A percentile compares a stretch with the other conserved stretches of the same genome.
Conservation (phyloP, 2,888 invertebrate genomes). For the Xanthorhoe spadicearia region DNA sequence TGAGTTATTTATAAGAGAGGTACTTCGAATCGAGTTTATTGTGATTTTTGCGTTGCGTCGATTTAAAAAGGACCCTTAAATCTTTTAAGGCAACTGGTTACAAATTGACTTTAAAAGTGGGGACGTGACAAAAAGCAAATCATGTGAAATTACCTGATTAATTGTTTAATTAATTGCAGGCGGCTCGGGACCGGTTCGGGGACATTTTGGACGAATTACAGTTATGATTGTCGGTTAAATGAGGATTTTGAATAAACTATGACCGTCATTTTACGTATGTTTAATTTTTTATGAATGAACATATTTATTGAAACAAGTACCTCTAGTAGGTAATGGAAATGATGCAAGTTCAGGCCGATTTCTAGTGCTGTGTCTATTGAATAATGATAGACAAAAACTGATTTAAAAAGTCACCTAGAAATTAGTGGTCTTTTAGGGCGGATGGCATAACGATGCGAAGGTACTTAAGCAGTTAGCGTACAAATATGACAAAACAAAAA, state of each 20-base stretch:
- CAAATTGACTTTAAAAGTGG: conserved; percentile 43
- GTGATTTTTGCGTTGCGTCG: not conserved
- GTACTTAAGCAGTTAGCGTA: too few species aligned
- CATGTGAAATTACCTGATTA: conserved; percentile 81
- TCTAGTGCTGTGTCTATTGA: too few species aligned
- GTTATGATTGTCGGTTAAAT: conserved; percentile 23
- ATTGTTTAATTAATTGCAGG: conserved; percentile 83
- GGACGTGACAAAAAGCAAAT: conserved; percentile 73
- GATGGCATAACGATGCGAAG: too few species aligned
- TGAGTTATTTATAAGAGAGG: too few species aligned
- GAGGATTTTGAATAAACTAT: not conserved
- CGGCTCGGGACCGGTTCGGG: conserved; percentile 18
- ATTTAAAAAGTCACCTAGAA: too few species aligned
- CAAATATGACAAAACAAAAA: too few species aligned
- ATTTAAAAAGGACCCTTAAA: conserved; percentile 3
- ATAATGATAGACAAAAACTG: too few species aligned
- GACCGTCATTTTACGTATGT: not conserved
- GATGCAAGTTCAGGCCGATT: too few species aligned
- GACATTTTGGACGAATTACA: conserved; percentile 29
- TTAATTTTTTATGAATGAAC: too few species aligned
- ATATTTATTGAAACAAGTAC: not conserved
- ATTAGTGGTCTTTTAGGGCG: too few species aligned
- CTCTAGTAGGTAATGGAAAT: too few species aligned
- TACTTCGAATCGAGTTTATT: too few species aligned
- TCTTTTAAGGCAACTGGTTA: conserved; percentile 37